Evolutionary conservation across 2,888 invertebrate genomes (phyloP).

Genomic region (Buathra laborator): DNA sequence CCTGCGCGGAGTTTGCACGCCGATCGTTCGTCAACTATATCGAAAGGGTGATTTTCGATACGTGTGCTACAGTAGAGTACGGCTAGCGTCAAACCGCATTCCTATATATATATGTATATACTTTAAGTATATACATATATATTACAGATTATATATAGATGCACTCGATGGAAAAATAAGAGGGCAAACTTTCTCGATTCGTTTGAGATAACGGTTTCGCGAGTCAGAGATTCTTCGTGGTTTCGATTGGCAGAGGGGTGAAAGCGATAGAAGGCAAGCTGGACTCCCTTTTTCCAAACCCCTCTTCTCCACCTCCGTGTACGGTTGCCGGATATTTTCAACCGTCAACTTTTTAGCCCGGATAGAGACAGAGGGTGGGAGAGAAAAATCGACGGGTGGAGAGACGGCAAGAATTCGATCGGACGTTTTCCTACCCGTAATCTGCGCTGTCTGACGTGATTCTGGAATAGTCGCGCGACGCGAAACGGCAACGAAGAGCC

Average conservation of each 20-base stretch:
- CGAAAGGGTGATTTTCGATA: conserved; percentile 51
- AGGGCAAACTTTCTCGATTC: conserved; percentile 60
- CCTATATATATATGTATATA: neutral
- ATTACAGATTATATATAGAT: no score
- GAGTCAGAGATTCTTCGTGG: conserved; percentile 48
- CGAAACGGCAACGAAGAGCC: conserved; percentile 7
- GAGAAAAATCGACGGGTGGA: neutral
- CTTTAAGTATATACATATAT: no score
- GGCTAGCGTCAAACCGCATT: conserved; percentile 28
- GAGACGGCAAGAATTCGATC: conserved; percentile 42
- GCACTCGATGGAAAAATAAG: conserved; percentile 24
- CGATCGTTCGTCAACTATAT: conserved; percentile 62
- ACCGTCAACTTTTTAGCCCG: conserved; percentile 49
- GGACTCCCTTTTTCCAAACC: conserved; percentile 1
- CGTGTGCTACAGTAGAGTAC: neutral
- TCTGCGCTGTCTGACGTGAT: conserved; percentile 57
- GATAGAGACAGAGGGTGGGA: neutral
- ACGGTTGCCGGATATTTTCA: conserved; percentile 52
- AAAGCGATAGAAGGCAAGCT: conserved; percentile 15
- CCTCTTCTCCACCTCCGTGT: neutral
- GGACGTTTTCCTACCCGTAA: conserved; percentile 57
- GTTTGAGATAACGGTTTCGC: conserved; percentile 63
- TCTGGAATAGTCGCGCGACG: conserved; percentile 7
- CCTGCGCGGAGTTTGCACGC: conserved; percentile 25
- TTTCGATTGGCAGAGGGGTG: conserved; percentile 38